These are phyloP conservation scores for Ciona savignyi DNA, from an alignment of 23 tunicate species.

Conservation along the genomic window DNA sequence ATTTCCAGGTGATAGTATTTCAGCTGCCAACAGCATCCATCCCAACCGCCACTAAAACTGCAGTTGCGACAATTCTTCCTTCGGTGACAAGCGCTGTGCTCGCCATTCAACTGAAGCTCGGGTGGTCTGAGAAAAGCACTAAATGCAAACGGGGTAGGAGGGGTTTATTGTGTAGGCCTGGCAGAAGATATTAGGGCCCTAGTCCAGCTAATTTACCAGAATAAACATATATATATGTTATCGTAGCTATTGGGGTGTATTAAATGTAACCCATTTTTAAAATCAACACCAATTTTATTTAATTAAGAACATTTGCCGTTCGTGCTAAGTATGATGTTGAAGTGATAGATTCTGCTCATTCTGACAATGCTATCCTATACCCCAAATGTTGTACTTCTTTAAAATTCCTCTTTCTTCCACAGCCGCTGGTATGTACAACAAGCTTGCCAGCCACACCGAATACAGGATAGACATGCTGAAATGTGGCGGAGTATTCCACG, in stretches of 20 bases:
- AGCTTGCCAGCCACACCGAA: slow-evolving; percentile 12
- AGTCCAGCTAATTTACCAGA: no score
- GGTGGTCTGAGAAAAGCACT: slow-evolving; percentile 15
- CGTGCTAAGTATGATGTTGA: no score
- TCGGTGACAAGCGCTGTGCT: slow-evolving; percentile 16
- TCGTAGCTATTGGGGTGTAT: no score
- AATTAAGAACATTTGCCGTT: no score
- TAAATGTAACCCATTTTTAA: no score
- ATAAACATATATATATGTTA: no score
- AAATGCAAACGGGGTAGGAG: slow-evolving; percentile 25
- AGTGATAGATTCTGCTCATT: no score
- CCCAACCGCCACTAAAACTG: slow-evolving; percentile 10
- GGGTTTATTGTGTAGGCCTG: no score
- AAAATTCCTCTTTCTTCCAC: background rate
- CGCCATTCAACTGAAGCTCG: slow-evolving; percentile 22
- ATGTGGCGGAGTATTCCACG: slow-evolving; percentile 9
- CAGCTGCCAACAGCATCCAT: background rate
- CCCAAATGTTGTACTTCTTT: no score
- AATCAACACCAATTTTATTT: no score
- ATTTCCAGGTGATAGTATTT: slow-evolving; percentile 17
- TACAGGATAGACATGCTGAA: slow-evolving; percentile 17
- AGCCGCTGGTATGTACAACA: slow-evolving; percentile 25
- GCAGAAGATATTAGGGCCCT: no score
- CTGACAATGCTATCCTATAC: no score
- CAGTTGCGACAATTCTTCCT: slow-evolving; percentile 22